Evolutionary conservation across 1,140 invertebrate species (phyloP).

Genomic region (Drosophila persimilis): DNA sequence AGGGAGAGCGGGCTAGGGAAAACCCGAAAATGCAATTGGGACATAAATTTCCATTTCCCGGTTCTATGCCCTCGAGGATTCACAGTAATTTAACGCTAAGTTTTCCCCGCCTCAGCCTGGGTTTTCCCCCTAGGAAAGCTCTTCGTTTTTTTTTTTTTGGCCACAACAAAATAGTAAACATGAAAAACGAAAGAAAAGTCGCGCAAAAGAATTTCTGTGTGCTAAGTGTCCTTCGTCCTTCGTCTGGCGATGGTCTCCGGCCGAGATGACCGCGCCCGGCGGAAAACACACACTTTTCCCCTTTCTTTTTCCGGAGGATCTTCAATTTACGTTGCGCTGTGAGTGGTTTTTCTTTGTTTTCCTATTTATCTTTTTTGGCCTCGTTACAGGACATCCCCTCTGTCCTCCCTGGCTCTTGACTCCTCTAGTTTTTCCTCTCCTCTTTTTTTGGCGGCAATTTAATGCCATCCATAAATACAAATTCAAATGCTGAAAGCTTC

Average conservation of each 20-base stretch:
- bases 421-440: slow-evolving; percentile 2
- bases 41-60: slow-evolving; percentile 80
- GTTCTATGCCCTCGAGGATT: slow-evolving; percentile 74
- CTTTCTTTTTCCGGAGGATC: slow-evolving; percentile 31
- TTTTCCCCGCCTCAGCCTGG: slow-evolving; percentile 42
- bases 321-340: slow-evolving; percentile 71
- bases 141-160: slow-evolving; percentile 7
- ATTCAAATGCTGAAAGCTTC: slow-evolving; percentile 66
- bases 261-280: slow-evolving; percentile 22
- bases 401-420: slow-evolving; percentile 8
- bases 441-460: slow-evolving; percentile 62
- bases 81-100: slow-evolving; percentile 79
- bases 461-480: slow-evolving; percentile 79
- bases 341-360: slow-evolving; percentile 64
- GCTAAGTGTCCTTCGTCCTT: slow-evolving; percentile 51
- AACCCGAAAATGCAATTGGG: slow-evolving; percentile 71
- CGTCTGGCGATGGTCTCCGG: slow-evolving; percentile 18
- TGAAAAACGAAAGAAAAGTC: slow-evolving; percentile 61
- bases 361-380: slow-evolving; percentile 67
- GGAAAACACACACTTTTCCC: slow-evolving; percentile 38
- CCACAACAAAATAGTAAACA: slow-evolving; percentile 74
- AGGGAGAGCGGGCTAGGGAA: neutral
- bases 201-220: slow-evolving; percentile 46
- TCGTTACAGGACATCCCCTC: slow-evolving; percentile 44
- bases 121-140: slow-evolving; percentile 1